Base-by-base conservation (phyloP, 2,113 vertebrate species). In the Todiramphus chloris region DNA sequence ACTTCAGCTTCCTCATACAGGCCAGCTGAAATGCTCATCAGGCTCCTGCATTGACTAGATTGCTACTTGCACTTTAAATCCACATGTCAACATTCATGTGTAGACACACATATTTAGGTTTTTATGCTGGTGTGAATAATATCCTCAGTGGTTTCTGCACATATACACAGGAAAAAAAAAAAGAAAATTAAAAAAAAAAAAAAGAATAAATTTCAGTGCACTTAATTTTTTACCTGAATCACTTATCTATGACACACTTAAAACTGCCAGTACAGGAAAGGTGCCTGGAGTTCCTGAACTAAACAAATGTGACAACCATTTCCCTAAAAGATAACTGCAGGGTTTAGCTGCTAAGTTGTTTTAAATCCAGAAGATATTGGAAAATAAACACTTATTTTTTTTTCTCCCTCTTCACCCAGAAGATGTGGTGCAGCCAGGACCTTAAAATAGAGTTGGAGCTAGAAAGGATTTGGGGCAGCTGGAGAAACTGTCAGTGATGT, bases 391-490 rank as follows among this genome's bases (percentile, higher is more conserved):
- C 6, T 39, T 51, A 7, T 31, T 86, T 94, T 90, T 76, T 8
- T 69, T 76, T 72, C 23, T 72, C 14, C 74, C 43, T 74, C n/a
- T 90, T 90, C 44, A 76, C 28, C 31, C 50, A 86, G 88, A 90
- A 64, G 35, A 87, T 53, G 41, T 82, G 53, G 66, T 64, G 11
- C 74, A 84, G 72, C 25, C 44, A 41, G 37, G 50, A 83, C 60
- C 62, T 90, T 90, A 92, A 94, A 95, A 89, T 43, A 91, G 87
- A 76, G 66, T 7, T 67, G 23, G 31, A 75, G 53, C 44, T 84
- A 62, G 77, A 79, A 92, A 87, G 41, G 80, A 73, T 87, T 93
- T 89, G 86, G 70, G 80, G 83, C 77, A 89, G 66, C 39, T 76
- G 81, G 83, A 96, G 94, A 87, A 95, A 50, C n/a, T 59, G 53